These are phyloP conservation scores for Chaenocephalus aceratus DNA, from an alignment of 2,113 vertebrate genomes.

Conservation along the genomic window DNA sequence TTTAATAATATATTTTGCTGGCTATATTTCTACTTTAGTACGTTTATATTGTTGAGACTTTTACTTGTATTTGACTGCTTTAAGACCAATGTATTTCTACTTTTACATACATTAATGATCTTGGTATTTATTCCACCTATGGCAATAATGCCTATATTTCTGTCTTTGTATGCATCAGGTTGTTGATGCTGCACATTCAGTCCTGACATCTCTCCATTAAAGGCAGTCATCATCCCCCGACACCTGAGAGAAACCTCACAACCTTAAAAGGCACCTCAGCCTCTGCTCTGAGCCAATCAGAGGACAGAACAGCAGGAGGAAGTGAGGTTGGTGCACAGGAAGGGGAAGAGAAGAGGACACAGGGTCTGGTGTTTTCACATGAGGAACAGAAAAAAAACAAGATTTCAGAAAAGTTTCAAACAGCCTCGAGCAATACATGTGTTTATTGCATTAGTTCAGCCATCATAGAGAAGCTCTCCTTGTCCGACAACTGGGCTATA, in stretches of 20 bases:
- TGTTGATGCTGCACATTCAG: neutral
- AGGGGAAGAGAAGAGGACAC: slow-evolving; percentile 44
- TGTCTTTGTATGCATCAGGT: neutral
- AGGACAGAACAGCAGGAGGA: slow-evolving; percentile 51
- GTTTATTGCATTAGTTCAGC: slow-evolving; percentile 29
- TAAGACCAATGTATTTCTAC: no score
- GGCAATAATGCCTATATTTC: neutral
- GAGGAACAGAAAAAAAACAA: slow-evolving; percentile 40
- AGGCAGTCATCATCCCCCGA: neutral
- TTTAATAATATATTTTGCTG: no score
- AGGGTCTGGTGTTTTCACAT: neutral
- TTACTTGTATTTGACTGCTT: no score
- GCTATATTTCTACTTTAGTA: no score
- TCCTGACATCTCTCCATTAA: slow-evolving; percentile 14
- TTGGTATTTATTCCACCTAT: no score
- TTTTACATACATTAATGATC: no score
- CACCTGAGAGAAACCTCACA: slow-evolving; percentile 45
- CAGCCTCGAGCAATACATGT: slow-evolving; percentile 26
- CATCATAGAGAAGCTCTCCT: slow-evolving; percentile 15
- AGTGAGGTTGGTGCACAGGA: slow-evolving; percentile 68
- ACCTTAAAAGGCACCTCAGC: slow-evolving; percentile 72
- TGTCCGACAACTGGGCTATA: slow-evolving; percentile 43
- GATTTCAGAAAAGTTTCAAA: slow-evolving; percentile 7
- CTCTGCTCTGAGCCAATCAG: slow-evolving; percentile 48
- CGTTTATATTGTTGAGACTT: no score